phyloP scores from a whole-genome alignment of 2,797 vertebrate genomes.

The Aplochiton taeniatus region DNA sequence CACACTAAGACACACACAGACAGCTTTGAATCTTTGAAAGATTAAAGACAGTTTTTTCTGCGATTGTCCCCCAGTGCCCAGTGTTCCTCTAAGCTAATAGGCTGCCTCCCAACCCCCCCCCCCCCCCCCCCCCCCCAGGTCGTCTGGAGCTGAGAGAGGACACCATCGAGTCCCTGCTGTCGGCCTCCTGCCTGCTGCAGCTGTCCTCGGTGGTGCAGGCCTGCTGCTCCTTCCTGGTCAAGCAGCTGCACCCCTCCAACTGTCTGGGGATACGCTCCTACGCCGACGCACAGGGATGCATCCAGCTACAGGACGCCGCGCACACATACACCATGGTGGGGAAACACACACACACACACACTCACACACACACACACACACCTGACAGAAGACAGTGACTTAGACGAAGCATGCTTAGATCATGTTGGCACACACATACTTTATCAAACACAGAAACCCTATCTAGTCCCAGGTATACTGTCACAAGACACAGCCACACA shows the following conservation, averaged over 20 bases:
- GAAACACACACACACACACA: constrained; percentile 22
- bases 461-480: constrained; percentile 93
- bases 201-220: constrained; percentile 93
- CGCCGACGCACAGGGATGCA: constrained; percentile 94
- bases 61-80: not conserved
- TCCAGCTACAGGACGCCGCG: constrained; percentile 92
- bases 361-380: not conserved
- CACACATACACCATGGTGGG: constrained; percentile 97
- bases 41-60: no score
- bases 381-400: no score
- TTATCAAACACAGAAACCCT: constrained; percentile 56
- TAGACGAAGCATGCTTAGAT: not conserved
- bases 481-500: constrained; percentile 44
- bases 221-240: constrained; percentile 95
- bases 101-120: not conserved
- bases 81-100: not conserved
- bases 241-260: constrained; percentile 98
- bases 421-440: not conserved
- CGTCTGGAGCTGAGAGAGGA: constrained; percentile 95
- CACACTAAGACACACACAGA: no score
- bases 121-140: constrained; percentile 67
- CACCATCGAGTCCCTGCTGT: constrained; percentile 93
- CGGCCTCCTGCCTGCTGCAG: constrained; percentile 94
- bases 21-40: no score
- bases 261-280: constrained; percentile 97